Evolutionary conservation across 2,797 vertebrate species (phyloP).

Genomic region (Sebastes itinus): DNA sequence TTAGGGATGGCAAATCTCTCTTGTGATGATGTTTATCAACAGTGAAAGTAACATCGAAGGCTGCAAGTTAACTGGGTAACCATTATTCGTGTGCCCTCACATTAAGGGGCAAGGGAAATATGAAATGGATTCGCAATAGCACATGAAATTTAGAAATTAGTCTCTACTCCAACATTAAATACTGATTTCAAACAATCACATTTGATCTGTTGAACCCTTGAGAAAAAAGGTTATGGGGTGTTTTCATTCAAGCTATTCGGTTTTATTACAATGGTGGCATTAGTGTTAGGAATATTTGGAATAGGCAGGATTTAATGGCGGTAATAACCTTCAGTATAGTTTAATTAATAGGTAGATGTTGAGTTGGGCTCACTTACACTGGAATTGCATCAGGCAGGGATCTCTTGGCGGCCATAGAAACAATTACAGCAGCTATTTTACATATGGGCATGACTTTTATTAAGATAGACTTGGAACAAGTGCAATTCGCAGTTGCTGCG

Average conservation of each 20-base stretch:
- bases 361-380: not conserved
- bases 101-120: not conserved
- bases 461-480: not conserved
- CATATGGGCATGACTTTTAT: not conserved
- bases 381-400: not conserved
- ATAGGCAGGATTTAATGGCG: not conserved
- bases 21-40: constrained; percentile 34
- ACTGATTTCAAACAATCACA: not conserved
- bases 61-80: not conserved
- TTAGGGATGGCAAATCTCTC: constrained; percentile 41
- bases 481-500: too few relatives aligned
- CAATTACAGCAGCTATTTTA: not conserved
- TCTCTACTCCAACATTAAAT: not conserved
- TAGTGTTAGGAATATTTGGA: not conserved
- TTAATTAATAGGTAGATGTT: not conserved
- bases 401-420: not conserved
- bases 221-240: not conserved
- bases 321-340: not conserved
- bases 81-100: not conserved
- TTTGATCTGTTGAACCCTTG: not conserved
- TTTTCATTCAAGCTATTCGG: not conserved
- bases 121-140: not conserved
- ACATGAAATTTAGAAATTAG: not conserved
- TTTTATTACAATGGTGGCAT: not conserved
- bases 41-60: not conserved